Evolutionary conservation across 2,113 vertebrate species (phyloP), one percentile per base, ranked within the genome.

Genomic region (Pangasianodon hypophthalmus): DNA sequence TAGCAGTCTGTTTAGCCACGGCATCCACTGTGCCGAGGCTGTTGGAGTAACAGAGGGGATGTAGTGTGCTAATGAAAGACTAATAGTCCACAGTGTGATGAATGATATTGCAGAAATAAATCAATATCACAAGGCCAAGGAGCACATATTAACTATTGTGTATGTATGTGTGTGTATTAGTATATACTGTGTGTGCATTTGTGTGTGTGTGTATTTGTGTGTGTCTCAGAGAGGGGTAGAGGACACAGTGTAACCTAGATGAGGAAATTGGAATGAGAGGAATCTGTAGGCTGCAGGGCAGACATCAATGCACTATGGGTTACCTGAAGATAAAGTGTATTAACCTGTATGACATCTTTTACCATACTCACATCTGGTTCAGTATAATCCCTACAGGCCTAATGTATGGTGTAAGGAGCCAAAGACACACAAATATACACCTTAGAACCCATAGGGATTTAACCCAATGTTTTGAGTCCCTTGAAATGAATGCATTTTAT

Each of bases 1-100:
- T 32, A 41, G 2, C 75, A 87, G 85, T 75, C 67, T 89, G 85
- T 48, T 64, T 67, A 44, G 54, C 85, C 64, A 46, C 48, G 71
- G 50, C 44, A 41, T 89, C 71, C 21, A 3, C 44, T 32, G 85
- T 87, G 77, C 60, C 60, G 64, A 82, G 73, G 71, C 80, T 79
- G 79, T 46, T 87, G 54, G 41, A 85, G 84, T 26, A 77, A 85
- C 73, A 91, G 81, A 71, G 52, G 67, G 71, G 85, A 88, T 89
- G 64, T 89, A 87, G 77, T 44, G 77, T 67, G n/a, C 48, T 92
- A 92, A 92, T 91, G 89, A 89, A 89, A 91, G 62, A 75, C 88
- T 91, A 89, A 90, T 86, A 89, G 85, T 85, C 18, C 71, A 89
- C 81, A 87, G 79, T 88, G 84, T 86, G 88, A 84, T 16, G 24